Conservation (phyloP, 2,113 vertebrate genomes). For the Campylomormyrus numenius region DNA sequence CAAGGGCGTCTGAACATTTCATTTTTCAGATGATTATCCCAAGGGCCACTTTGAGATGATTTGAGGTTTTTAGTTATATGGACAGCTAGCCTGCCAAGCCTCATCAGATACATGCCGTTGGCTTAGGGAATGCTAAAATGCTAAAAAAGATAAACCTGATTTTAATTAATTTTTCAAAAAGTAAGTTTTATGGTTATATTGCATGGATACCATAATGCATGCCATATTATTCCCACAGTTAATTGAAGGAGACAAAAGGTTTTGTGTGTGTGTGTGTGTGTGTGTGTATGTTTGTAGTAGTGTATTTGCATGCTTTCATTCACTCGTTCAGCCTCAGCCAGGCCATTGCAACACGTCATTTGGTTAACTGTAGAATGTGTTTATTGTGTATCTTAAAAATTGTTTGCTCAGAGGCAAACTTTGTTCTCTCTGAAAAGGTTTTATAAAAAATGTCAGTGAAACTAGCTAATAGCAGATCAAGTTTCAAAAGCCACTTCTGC, state of each 20-base stretch:
- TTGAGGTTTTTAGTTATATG: not conserved
- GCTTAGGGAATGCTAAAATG: not conserved
- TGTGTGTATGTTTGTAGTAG: not conserved
- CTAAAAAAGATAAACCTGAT: not conserved
- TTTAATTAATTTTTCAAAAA: not conserved
- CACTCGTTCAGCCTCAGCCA: not conserved
- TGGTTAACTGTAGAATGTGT: not conserved
- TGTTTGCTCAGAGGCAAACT: not conserved
- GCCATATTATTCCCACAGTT: not conserved
- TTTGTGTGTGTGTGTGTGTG: not conserved
- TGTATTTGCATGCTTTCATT: not conserved
- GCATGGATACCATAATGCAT: not conserved
- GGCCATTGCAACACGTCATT: not conserved
- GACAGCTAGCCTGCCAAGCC: not conserved
- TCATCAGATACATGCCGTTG: not conserved
- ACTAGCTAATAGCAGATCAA: not conserved
- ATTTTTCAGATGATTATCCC: not conserved
- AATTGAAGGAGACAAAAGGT: not conserved
- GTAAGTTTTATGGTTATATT: not conserved
- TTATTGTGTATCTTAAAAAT: not conserved
- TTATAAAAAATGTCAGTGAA: not conserved
- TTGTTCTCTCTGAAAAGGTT: not conserved
- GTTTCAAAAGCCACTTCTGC: not conserved
- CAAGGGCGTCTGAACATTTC: not conserved
- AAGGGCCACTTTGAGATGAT: not conserved